Evolutionary conservation across 1,140 invertebrate species (phyloP).

Genomic region (Caenorhabditis tropicalis): DNA sequence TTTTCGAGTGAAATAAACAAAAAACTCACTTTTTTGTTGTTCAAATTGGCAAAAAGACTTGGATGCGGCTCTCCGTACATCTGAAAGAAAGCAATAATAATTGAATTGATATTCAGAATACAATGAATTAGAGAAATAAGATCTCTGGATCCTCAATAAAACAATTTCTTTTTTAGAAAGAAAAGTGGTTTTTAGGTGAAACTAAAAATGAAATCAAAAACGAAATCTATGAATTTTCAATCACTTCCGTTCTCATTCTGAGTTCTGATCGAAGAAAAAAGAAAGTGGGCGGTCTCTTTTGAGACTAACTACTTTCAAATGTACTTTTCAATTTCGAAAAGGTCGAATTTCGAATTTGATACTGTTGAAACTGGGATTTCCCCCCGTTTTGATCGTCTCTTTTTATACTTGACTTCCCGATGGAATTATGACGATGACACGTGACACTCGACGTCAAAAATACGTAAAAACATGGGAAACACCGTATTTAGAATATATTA

Average conservation of each 20-base stretch:
- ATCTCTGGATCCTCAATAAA: no score
- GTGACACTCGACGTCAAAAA: conserved; percentile 16
- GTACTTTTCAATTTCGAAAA: not conserved
- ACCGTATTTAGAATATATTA: conserved; percentile 37
- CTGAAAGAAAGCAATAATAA: not conserved
- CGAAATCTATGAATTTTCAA: not conserved
- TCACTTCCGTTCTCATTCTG: not conserved
- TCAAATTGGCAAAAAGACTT: conserved; percentile 1
- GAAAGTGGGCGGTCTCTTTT: not conserved
- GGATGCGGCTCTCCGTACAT: conserved; percentile 22
- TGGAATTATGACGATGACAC: not conserved
- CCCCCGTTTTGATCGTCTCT: not conserved
- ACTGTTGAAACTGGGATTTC: not conserved
- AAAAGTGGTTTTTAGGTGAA: no score
- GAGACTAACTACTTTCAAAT: not conserved
- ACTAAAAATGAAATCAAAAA: not conserved
- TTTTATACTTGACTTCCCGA: not conserved
- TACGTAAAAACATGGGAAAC: conserved; percentile 38
- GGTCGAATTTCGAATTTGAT: not conserved
- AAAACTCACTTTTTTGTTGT: conserved; percentile 17
- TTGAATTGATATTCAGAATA: no score
- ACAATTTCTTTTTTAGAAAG: no score
- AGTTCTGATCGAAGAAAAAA: not conserved
- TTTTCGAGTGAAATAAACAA: not conserved
- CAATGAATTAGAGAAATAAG: not conserved